phyloP scores from a whole-genome alignment of 2,797 vertebrate species.

The Enteromius viviparus region DNA sequence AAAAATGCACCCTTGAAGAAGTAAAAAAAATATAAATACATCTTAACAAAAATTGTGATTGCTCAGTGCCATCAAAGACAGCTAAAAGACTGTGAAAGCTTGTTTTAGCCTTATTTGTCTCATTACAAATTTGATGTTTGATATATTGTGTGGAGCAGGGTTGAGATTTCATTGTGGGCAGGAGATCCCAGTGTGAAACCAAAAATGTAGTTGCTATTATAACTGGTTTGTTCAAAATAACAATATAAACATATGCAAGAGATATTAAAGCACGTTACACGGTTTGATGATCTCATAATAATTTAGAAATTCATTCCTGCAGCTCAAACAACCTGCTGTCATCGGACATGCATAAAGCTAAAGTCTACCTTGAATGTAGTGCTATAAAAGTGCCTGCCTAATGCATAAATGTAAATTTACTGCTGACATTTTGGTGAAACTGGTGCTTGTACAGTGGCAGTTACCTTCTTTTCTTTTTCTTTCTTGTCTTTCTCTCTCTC shows the following conservation, averaged over 20 bases:
- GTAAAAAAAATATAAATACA: not conserved
- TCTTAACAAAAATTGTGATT: not conserved
- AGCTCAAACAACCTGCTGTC: not conserved
- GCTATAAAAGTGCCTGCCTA: not conserved
- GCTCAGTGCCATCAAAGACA: not conserved
- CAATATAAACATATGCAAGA: not conserved
- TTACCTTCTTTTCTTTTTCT: not conserved
- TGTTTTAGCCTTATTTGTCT: not conserved
- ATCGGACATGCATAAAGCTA: not conserved
- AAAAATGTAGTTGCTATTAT: not conserved
- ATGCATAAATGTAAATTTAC: not conserved
- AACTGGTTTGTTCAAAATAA: not conserved
- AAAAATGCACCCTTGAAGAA: not conserved
- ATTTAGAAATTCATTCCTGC: not conserved
- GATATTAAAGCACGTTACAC: not conserved
- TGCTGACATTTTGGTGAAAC: not conserved
- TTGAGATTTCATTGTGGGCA: not conserved
- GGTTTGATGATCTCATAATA: not conserved
- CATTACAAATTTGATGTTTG: not conserved
- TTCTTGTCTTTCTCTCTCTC: not conserved
- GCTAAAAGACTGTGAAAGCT: not conserved
- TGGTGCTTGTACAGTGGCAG: not conserved
- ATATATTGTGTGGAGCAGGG: not conserved
- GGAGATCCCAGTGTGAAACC: not conserved
- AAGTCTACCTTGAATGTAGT: not conserved